Evolutionary conservation across 1,140 invertebrate genomes (phyloP).

Genomic region (Bombus confusus): DNA sequence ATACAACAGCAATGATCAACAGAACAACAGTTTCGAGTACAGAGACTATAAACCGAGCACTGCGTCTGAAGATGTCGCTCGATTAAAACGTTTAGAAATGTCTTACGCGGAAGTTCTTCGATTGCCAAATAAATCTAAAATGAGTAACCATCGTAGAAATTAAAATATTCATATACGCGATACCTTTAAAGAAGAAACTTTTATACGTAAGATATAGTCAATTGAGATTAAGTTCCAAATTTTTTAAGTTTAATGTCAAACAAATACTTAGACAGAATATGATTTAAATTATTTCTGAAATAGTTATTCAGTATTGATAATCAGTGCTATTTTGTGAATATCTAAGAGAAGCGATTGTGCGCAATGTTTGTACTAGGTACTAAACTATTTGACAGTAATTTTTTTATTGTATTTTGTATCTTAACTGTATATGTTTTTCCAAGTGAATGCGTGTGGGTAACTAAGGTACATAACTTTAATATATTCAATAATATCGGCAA

Average conservation of each 20-base stretch:
- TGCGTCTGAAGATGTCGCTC: slow-evolving; percentile 91
- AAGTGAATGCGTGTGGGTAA: slow-evolving; percentile 47
- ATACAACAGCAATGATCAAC: slow-evolving; percentile 44
- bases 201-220: slow-evolving; percentile 33
- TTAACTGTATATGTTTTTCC: slow-evolving; percentile 46
- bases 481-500: slow-evolving; percentile 27
- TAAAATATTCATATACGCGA: slow-evolving; percentile 5
- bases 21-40: slow-evolving; percentile 67
- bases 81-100: slow-evolving; percentile 89
- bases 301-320: slow-evolving; percentile 51
- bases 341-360: background rate
- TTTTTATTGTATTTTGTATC: slow-evolving; percentile 50
- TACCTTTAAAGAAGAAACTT: background rate
- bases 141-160: slow-evolving; percentile 53
- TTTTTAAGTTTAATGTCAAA: slow-evolving; percentile 19
- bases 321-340: slow-evolving; percentile 45
- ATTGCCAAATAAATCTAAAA: slow-evolving; percentile 84
- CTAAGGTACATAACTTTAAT: slow-evolving; percentile 40
- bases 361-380: slow-evolving; percentile 31
- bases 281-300: slow-evolving; percentile 46
- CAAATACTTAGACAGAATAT: background rate
- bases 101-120: slow-evolving; percentile 92
- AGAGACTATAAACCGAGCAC: slow-evolving; percentile 88
- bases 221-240: slow-evolving; percentile 48
- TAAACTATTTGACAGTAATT: slow-evolving; percentile 39